Base-by-base conservation (phyloP, 2,113 vertebrate genomes). In the Psilopogon haemacephalus region DNA sequence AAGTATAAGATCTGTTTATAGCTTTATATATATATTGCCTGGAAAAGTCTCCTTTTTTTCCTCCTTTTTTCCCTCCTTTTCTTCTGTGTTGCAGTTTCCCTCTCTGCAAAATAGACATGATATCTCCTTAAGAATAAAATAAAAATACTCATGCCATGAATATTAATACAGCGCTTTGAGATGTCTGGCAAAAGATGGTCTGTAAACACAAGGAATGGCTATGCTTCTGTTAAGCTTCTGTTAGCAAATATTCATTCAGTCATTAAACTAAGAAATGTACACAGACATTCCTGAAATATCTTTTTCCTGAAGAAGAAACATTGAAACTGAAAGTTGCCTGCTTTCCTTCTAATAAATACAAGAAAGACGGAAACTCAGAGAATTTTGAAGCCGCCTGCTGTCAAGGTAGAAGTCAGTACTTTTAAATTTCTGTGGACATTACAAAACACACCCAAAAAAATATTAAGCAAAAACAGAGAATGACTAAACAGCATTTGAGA, bases 81-180 rank as follows among this genome's bases (percentile, higher is more conserved):
- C 17, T 19, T 38, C 15, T 73, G 3, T 82, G 11, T 30, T 89
- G 30, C 30, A 35, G 26, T 69, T 89, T 83, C 2, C 8, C 38
- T 84, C 40, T 93, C 40, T 91, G 72, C 35, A 81, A 84, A 94
- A 65, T 19, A 92, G 56, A 70, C 37, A 19, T 35, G 9, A 19
- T 92, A 15, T 6, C 26, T 58, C 19, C 20, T 76, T 87, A 60
- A 68, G 88, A 89, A 73, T 48, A 62, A 35, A 79, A 6, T 85
- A 80, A 58, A 88, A 75, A 92, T 33, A 13, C 24, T 91, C 5
- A 2, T 69, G 33, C 62, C 9, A 74, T 87, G 28, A 85, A 76
- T 90, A 90, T 95, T 94, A 48, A 82, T 62, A n/a, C 44, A 60
- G 30, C 76, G 23, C 37, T 86, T 93, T 90, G 65, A 82, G 79